Conservation (phyloP, 2,888 invertebrate genomes). For the Cacoxenus indagator region DNA sequence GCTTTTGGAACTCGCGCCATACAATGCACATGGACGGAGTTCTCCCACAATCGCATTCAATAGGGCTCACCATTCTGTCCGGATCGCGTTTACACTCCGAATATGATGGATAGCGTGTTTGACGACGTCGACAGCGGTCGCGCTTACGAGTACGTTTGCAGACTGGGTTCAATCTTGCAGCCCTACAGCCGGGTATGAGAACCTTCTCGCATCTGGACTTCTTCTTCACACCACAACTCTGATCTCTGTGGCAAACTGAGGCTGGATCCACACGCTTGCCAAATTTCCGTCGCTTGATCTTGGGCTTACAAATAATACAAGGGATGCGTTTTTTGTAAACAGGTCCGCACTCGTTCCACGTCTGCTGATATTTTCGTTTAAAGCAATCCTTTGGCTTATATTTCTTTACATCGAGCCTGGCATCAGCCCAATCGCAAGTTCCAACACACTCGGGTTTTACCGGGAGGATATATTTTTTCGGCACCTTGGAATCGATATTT, state of each 20-base stretch:
- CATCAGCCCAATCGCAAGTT: not conserved
- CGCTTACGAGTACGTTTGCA: not conserved
- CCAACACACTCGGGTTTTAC: not conserved
- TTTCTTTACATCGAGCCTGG: not conserved
- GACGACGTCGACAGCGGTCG: not conserved
- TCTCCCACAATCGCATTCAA: not conserved
- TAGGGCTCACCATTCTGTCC: not conserved
- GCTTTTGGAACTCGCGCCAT: not conserved
- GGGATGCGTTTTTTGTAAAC: not conserved
- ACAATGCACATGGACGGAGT: not conserved
- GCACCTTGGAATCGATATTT: too few species aligned
- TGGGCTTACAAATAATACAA: not conserved
- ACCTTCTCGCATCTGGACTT: not conserved
- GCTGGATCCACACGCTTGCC: not conserved
- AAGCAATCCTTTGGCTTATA: not conserved
- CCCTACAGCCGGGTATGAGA: not conserved
- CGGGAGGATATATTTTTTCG: not conserved
- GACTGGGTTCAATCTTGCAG: not conserved
- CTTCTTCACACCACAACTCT: not conserved
- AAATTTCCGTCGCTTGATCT: not conserved
- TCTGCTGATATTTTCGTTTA: not conserved
- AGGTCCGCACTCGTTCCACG: not conserved
- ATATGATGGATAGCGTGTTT: slow-evolving; percentile 16
- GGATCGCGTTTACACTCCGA: slow-evolving; percentile 4
- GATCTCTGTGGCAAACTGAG: not conserved